A percentile compares a stretch with the other conserved stretches of the same genome.
Conservation (phyloP, 1,140 invertebrate genomes). For the Hypsibius dujardini region DNA sequence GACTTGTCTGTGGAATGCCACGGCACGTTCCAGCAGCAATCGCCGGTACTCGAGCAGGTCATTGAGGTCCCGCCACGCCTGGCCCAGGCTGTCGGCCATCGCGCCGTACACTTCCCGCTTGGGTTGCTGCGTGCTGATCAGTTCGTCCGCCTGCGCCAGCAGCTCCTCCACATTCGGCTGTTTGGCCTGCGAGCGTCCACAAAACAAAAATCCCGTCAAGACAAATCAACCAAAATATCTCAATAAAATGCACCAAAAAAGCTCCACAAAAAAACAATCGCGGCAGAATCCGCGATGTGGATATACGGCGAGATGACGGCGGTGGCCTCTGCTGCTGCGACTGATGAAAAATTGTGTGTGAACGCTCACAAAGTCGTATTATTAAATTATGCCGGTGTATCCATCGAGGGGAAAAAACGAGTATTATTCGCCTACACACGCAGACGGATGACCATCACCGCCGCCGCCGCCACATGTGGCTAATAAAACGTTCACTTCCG, state of each 20-base stretch:
- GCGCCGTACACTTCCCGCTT: constrained; percentile 61
- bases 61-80: constrained; percentile 73
- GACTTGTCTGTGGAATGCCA: constrained; percentile 46
- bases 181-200: constrained; percentile 47
- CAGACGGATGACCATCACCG: too few species aligned
- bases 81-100: constrained; percentile 69
- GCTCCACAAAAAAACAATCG: not conserved
- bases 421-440: too few species aligned
- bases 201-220: constrained; percentile 13
- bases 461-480: too few species aligned
- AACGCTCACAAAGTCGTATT: too few species aligned
- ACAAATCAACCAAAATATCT: too few species aligned
- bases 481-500: too few species aligned
- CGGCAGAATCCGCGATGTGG: too few species aligned
- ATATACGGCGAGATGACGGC: too few species aligned
- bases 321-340: too few species aligned
- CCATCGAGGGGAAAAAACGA: too few species aligned
- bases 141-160: constrained; percentile 59
- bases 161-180: constrained; percentile 76
- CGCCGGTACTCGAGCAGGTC: constrained; percentile 55
- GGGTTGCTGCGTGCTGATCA: constrained; percentile 56
- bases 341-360: too few species aligned
- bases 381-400: too few species aligned
- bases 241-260: constrained; percentile 4
- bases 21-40: constrained; percentile 54